Conservation (phyloP, 2,797 vertebrate species). For the Cetoscarus ocellatus region DNA sequence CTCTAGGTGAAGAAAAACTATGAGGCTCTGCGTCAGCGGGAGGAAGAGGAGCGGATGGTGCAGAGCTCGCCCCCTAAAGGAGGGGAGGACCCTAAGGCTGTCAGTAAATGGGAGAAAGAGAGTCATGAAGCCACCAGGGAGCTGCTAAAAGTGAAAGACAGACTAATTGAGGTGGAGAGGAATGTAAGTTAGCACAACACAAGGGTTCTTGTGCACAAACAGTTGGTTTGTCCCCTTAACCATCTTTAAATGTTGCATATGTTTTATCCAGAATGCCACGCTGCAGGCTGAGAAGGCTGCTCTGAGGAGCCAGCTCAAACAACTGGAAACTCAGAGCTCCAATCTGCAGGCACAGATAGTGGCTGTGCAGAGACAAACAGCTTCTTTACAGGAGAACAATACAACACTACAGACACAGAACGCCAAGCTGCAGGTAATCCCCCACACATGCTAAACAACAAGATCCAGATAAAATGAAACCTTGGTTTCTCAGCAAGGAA, state of each 20-base stretch:
- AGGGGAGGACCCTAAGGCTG: constrained; percentile 84
- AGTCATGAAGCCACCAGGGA: constrained; percentile 96
- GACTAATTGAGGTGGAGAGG: constrained; percentile 97
- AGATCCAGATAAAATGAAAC: neutral
- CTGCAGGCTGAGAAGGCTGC: constrained; percentile 98
- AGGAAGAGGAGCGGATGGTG: constrained; percentile 95
- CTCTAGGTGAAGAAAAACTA: constrained; percentile 98
- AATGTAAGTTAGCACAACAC: constrained; percentile 87
- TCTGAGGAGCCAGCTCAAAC: constrained; percentile 94
- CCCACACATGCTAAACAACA: neutral
- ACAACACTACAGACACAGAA: constrained; percentile 96
- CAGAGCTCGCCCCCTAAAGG: constrained; percentile 90
- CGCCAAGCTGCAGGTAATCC: constrained; percentile 94
- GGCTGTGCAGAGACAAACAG: constrained; percentile 93
- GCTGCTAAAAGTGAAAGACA: constrained; percentile 95
- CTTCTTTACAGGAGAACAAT: constrained; percentile 96
- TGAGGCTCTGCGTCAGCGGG: constrained; percentile 96
- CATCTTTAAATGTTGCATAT: neutral
- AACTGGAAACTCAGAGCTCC: constrained; percentile 94
- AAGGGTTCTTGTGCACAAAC: too few species aligned
- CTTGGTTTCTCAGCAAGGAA: neutral
- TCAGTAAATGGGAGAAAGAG: constrained; percentile 95
- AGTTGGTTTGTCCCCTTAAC: neutral
- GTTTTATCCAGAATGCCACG: constrained; percentile 91
- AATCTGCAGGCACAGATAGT: constrained; percentile 98